These are phyloP conservation scores for Biston betularia DNA, from an alignment of 2,888 invertebrate genomes.

Conservation along the genomic window DNA sequence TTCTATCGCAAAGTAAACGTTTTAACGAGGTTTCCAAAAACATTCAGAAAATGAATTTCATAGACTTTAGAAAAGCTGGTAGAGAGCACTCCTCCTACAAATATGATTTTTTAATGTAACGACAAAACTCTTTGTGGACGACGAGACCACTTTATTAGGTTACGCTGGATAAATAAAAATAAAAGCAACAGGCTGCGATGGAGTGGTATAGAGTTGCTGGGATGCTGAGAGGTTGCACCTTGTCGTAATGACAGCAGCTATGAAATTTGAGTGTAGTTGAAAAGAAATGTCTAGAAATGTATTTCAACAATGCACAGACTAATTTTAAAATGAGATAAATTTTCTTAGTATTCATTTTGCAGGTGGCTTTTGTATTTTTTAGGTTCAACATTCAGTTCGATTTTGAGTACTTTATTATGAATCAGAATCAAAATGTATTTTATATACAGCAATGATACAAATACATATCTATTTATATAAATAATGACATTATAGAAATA, in stretches of 20 bases:
- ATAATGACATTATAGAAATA: no score
- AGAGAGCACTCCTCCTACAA: conserved; percentile 54
- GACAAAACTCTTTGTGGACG: conserved; percentile 73
- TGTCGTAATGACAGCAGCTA: conserved; percentile 14
- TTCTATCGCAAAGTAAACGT: no score
- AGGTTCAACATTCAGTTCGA: no score
- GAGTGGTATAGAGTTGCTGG: conserved; percentile 20
- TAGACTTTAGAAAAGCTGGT: conserved; percentile 52
- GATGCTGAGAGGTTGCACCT: conserved; percentile 42
- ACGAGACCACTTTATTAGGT: conserved; percentile 75
- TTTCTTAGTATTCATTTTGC: no score
- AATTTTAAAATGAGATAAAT: no score
- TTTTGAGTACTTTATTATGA: no score
- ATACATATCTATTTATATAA: no score
- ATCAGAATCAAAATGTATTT: no score
- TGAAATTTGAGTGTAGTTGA: conserved; percentile 17
- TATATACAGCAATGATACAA: no score
- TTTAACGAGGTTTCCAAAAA: no score
- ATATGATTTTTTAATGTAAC: conserved; percentile 79
- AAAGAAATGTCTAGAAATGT: conserved; percentile 3
- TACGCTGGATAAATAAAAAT: conserved; percentile 74
- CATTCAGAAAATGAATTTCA: conserved; percentile 34
- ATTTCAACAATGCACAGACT: neutral
- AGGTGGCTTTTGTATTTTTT: no score
- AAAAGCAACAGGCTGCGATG: conserved; percentile 68